These are phyloP conservation scores for Polymixis flavicincta DNA, from an alignment of 2,888 invertebrate species.

Conservation along the genomic window DNA sequence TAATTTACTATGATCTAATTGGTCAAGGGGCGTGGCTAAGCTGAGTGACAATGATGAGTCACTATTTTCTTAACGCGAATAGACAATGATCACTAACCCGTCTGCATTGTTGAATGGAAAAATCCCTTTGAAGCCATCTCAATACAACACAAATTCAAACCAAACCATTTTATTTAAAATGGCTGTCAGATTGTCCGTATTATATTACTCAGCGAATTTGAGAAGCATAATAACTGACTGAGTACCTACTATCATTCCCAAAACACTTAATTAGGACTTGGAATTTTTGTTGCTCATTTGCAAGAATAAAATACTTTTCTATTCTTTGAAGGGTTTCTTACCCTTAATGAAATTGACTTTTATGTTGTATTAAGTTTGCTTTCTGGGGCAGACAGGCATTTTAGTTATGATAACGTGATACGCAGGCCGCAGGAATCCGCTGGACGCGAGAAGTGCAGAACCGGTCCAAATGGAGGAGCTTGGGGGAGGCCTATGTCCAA, in stretches of 20 bases:
- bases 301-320: neutral
- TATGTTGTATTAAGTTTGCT: no score
- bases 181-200: neutral
- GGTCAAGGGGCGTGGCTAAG: no score
- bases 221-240: neutral
- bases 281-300: neutral
- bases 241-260: neutral
- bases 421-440: no score
- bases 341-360: neutral
- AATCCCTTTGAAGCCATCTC: neutral
- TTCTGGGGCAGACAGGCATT: no score
- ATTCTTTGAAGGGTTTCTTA: neutral
- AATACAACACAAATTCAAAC: neutral
- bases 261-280: constrained; percentile 3
- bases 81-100: no score
- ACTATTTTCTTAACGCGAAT: no score
- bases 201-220: constrained; percentile 6
- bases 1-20: no score
- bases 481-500: no score
- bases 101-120: neutral
- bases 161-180: neutral
- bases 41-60: no score
- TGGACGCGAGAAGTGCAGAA: no score
- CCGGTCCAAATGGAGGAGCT: no score
- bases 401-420: neutral